Evolutionary conservation across 2,888 invertebrate genomes (phyloP).

Genomic region (Hofmannophila pseudospretella): DNA sequence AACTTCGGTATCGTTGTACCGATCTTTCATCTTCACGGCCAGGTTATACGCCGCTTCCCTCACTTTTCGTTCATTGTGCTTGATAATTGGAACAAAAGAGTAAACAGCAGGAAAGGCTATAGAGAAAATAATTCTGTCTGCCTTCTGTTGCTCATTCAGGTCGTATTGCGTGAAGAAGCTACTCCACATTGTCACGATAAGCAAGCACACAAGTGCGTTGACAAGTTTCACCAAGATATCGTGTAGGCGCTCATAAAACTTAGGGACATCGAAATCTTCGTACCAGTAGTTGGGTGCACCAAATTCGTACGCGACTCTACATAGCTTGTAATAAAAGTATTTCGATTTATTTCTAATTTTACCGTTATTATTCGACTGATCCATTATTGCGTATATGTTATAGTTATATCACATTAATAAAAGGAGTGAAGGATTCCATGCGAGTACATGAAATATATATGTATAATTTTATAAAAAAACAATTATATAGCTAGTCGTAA

Average conservation of each 20-base stretch:
- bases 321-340: neutral
- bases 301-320: neutral
- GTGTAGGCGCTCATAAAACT: conserved; percentile 5
- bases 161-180: conserved; percentile 24
- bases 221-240: conserved; percentile 1
- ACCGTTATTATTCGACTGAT: too few relatives aligned
- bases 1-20: conserved; percentile 33
- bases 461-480: too few relatives aligned
- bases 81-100: conserved; percentile 2
- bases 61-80: conserved; percentile 4
- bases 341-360: conserved; percentile 3
- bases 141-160: conserved; percentile 20
- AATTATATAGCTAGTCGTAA: too few relatives aligned
- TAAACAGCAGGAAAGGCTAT: conserved; percentile 14
- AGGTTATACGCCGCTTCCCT: conserved; percentile 9
- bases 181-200: conserved; percentile 12
- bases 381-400: too few relatives aligned
- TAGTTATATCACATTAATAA: too few relatives aligned
- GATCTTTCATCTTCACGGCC: conserved; percentile 20
- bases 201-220: neutral
- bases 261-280: conserved; percentile 2
- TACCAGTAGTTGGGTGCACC: conserved; percentile 6
- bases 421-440: too few relatives aligned
- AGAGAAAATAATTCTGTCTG: conserved; percentile 12
- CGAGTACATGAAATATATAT: too few relatives aligned